phyloP scores from a whole-genome alignment of 2,113 vertebrate species.

The Malurus alboscapulatus region DNA sequence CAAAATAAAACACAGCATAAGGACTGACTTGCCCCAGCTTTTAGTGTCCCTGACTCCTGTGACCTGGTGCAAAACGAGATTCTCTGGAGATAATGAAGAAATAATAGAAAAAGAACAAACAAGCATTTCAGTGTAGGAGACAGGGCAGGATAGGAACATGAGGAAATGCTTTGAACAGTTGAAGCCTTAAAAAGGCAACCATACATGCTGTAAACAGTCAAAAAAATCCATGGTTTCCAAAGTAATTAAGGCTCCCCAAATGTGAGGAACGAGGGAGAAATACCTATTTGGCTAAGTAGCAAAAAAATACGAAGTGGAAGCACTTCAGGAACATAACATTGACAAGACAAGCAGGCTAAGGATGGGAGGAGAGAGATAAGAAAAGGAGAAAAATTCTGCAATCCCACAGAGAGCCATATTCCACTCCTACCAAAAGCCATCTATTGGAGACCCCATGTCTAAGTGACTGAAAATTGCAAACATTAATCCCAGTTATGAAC shows the following conservation, averaged over 20 bases:
- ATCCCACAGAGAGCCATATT: constrained; percentile 76
- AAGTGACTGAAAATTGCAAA: constrained; percentile 81
- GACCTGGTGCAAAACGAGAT: constrained; percentile 3
- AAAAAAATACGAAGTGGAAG: constrained; percentile 49
- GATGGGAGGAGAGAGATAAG: constrained; percentile 64
- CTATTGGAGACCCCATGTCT: constrained; percentile 77
- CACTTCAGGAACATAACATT: constrained; percentile 16
- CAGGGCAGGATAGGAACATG: neutral
- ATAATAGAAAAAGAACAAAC: neutral
- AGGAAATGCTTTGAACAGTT: neutral
- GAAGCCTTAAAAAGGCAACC: constrained; percentile 29
- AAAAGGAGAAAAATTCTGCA: constrained; percentile 68
- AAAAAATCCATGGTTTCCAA: constrained; percentile 44
- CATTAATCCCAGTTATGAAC: constrained; percentile 81
- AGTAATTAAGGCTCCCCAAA: constrained; percentile 63
- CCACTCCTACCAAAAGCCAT: constrained; percentile 68
- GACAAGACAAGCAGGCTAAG: constrained; percentile 28
- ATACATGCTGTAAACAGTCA: neutral
- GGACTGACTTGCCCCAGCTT: neutral
- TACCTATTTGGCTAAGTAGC: constrained; percentile 45
- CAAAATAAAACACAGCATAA: constrained; percentile 8
- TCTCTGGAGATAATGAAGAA: neutral
- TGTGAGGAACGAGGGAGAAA: constrained; percentile 19
- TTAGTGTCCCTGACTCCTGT: neutral
- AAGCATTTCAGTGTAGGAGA: neutral